Conservation (phyloP, 2,113 vertebrate genomes). For the Scophthalmus maximus region DNA sequence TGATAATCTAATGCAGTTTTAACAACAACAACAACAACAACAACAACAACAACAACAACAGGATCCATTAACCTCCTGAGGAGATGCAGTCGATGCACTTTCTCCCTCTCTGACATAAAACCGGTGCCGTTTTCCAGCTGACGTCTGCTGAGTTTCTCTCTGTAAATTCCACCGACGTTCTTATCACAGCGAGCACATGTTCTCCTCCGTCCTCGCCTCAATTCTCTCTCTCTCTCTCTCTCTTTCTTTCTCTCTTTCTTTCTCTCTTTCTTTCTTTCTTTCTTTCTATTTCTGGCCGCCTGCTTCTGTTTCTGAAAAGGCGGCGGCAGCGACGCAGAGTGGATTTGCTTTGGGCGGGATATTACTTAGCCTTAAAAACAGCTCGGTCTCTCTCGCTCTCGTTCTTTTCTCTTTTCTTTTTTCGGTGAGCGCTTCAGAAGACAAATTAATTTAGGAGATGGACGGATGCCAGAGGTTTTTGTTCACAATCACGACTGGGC, state of each 20-base stretch:
- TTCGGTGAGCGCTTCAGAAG: constrained; percentile 37
- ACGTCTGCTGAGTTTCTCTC: constrained; percentile 39
- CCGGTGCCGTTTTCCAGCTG: constrained; percentile 27
- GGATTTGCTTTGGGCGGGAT: constrained; percentile 55
- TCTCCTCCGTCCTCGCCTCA: constrained; percentile 39
- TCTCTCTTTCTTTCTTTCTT: constrained; percentile 22
- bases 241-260: not conserved
- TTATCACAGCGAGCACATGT: constrained; percentile 68
- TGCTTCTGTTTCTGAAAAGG: too few relatives aligned
- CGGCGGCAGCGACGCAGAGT: constrained; percentile 30
- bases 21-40: constrained; percentile 3
- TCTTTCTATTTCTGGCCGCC: constrained; percentile 61
- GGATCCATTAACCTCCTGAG: constrained; percentile 15
- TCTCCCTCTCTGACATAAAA: constrained; percentile 9
- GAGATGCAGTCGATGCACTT: not conserved
- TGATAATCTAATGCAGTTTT: too few relatives aligned
- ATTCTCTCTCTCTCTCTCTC: too few relatives aligned
- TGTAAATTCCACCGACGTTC: constrained; percentile 50
- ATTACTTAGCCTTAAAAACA: constrained; percentile 36
- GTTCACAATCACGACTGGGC: constrained; percentile 1
- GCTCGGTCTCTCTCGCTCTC: too few relatives aligned
- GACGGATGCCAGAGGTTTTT: constrained; percentile 48
- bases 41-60: constrained; percentile 8
- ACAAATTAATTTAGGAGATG: constrained; percentile 63
- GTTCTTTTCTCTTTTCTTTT: constrained; percentile 8